A percentile compares a stretch with the other conserved stretches of the same genome.
phyloP scores from a whole-genome alignment of 2,113 vertebrate genomes.

The Tichodroma muraria region DNA sequence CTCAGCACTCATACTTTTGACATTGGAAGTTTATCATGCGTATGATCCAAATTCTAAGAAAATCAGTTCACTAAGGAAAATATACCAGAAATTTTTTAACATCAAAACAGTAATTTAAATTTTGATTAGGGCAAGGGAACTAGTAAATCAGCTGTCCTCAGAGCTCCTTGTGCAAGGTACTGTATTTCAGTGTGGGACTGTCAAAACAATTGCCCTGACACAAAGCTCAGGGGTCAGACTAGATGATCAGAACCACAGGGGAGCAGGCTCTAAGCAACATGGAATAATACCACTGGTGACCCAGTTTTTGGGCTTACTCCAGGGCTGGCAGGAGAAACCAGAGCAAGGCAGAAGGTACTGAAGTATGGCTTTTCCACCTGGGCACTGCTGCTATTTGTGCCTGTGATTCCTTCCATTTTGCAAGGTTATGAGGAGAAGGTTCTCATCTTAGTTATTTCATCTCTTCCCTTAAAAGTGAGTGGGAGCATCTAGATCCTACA shows the following conservation, averaged over 20 bases:
- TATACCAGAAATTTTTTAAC: accelerated
- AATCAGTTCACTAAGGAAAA: not conserved
- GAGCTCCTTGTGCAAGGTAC: not conserved
- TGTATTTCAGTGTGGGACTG: not conserved
- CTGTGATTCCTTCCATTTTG: not conserved
- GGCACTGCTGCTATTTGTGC: not conserved
- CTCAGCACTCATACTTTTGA: not conserved
- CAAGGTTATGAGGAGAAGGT: not conserved
- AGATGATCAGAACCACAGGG: not conserved
- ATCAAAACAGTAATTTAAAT: not conserved
- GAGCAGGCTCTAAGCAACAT: not conserved
- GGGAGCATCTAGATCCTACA: not conserved
- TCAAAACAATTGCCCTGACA: not conserved
- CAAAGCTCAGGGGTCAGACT: not conserved
- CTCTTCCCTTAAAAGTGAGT: not conserved
- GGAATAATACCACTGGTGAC: not conserved
- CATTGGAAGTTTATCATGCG: not conserved
- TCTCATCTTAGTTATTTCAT: not conserved
- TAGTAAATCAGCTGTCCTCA: not conserved
- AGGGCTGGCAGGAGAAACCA: not conserved
- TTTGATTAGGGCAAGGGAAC: not conserved
- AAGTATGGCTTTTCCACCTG: not conserved
- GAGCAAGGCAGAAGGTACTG: not conserved
- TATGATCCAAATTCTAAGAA: not conserved
- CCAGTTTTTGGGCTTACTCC: not conserved